These are phyloP conservation scores for Echinops telfairi DNA, from an alignment of 2,113 vertebrate genomes.

Conservation along the genomic window DNA sequence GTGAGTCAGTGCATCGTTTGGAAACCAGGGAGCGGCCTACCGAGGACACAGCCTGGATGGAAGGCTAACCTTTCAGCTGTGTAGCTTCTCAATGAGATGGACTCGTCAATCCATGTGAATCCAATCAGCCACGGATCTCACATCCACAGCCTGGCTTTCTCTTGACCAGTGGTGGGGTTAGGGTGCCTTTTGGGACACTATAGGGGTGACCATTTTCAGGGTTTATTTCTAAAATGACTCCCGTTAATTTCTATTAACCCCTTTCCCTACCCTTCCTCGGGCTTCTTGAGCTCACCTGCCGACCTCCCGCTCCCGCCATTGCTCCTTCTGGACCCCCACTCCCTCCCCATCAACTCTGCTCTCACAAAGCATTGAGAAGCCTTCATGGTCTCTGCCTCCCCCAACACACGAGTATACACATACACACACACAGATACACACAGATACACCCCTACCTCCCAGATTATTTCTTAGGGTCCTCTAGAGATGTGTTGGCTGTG, in stretches of 20 bases:
- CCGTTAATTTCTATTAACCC: accelerated
- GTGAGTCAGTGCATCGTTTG: accelerated
- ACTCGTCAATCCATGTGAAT: background rate
- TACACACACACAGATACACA: background rate
- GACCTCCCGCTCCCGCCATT: background rate
- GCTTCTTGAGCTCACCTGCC: background rate
- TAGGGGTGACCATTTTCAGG: background rate
- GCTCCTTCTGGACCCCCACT: too few species aligned
- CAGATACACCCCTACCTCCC: background rate
- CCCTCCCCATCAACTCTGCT: background rate
- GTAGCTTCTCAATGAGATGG: background rate
- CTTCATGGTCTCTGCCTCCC: background rate
- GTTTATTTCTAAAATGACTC: background rate
- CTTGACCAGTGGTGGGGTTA: background rate
- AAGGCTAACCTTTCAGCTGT: background rate
- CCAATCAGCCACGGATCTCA: too few species aligned
- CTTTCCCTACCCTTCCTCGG: background rate
- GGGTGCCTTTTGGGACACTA: accelerated
- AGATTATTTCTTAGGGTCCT: background rate
- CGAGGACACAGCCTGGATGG: accelerated
- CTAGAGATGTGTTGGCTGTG: background rate
- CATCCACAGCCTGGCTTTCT: too few species aligned
- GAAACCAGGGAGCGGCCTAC: background rate
- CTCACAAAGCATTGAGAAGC: background rate
- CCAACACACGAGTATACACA: too few species aligned